phyloP scores from a whole-genome alignment of 2,888 invertebrate genomes.

The Philereme vetulata region DNA sequence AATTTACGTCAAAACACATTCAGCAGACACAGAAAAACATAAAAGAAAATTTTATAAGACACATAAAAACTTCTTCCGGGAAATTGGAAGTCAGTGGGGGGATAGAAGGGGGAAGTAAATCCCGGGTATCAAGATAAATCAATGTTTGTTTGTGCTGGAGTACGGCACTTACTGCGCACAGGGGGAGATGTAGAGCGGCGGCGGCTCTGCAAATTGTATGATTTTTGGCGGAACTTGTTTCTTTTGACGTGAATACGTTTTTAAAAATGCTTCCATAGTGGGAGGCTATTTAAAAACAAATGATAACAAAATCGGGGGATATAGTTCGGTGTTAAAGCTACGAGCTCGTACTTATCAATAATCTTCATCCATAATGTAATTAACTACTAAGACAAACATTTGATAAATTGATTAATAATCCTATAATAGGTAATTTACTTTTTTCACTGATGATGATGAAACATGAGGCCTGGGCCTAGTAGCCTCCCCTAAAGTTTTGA shows the following conservation, averaged over 20 bases:
- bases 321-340: too few relatives aligned
- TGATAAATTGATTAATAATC: too few relatives aligned
- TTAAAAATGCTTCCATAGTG: too few relatives aligned
- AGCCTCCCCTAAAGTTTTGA: too few relatives aligned
- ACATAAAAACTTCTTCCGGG: slow-evolving; percentile 74
- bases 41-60: slow-evolving; percentile 78
- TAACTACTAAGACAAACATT: too few relatives aligned
- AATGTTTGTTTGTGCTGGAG: slow-evolving; percentile 76
- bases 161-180: slow-evolving; percentile 65
- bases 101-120: slow-evolving; percentile 60
- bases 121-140: slow-evolving; percentile 82
- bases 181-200: slow-evolving; percentile 50
- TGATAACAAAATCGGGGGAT: too few relatives aligned
- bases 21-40: slow-evolving; percentile 41
- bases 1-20: slow-evolving; percentile 32
- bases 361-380: too few relatives aligned
- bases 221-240: not conserved
- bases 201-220: not conserved
- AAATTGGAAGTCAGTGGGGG: slow-evolving; percentile 76
- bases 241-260: not conserved
- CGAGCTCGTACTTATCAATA: too few relatives aligned
- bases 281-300: too few relatives aligned
- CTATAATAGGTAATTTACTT: too few relatives aligned
- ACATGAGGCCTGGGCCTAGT: too few relatives aligned
- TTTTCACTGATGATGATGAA: too few relatives aligned